Conservation (phyloP, 30 jellyfish, hydroid and myxozoan species). For the Pelagia noctiluca region DNA sequence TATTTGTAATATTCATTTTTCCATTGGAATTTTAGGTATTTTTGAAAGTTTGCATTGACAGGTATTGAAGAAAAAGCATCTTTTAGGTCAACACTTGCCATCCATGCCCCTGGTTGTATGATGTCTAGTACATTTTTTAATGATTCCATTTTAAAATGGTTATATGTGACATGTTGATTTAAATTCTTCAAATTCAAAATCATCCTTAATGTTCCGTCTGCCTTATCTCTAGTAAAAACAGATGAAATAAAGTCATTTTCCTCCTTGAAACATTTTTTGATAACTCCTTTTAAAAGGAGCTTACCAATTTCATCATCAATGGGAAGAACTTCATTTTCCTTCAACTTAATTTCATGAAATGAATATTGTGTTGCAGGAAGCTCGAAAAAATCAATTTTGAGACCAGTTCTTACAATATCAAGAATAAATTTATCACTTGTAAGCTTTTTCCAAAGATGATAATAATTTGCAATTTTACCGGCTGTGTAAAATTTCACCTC, state of each 20-base stretch:
- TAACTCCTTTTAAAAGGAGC: slow-evolving; percentile 30
- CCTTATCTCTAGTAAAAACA: slow-evolving; percentile 40
- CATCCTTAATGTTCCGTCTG: slow-evolving; percentile 46
- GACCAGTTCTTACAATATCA: too few species aligned
- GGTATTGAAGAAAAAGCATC: slow-evolving; percentile 23
- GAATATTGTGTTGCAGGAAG: too few species aligned
- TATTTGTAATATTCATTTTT: slow-evolving; percentile 15
- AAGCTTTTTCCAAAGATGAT: too few species aligned
- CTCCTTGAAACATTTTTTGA: neutral
- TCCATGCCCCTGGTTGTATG: slow-evolving; percentile 15
- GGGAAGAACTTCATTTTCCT: too few species aligned
- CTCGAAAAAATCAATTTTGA: too few species aligned
- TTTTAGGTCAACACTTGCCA: too few species aligned
- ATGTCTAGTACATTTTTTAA: slow-evolving; percentile 24
- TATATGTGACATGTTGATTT: slow-evolving; percentile 30
- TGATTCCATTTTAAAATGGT: too few species aligned
- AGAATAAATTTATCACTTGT: too few species aligned
- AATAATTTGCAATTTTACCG: too few species aligned
- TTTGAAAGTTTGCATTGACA: slow-evolving; percentile 27
- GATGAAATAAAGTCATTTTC: slow-evolving; percentile 22
- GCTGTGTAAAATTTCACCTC: too few species aligned
- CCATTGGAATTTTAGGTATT: slow-evolving; percentile 31
- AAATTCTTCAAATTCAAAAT: slow-evolving; percentile 36
- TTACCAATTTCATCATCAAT: neutral
- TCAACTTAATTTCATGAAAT: too few species aligned